These are phyloP conservation scores for Manis javanica DNA, from an alignment of 2,797 vertebrate species.

Conservation along the genomic window DNA sequence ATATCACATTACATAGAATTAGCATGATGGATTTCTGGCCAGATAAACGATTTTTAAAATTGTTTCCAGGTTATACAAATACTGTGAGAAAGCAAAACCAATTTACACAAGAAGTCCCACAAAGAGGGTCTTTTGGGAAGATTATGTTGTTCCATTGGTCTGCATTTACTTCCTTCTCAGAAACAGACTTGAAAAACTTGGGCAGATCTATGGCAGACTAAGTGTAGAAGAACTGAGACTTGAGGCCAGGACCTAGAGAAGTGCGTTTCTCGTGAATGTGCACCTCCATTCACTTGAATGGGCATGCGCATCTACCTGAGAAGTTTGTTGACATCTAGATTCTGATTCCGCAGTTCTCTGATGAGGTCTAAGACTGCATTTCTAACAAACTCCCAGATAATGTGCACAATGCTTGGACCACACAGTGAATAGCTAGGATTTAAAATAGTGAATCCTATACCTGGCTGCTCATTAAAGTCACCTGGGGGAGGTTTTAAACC, in stretches of 20 bases:
- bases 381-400: not conserved
- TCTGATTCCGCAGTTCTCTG: not conserved
- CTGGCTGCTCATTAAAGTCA: not conserved
- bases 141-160: not conserved
- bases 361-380: not conserved
- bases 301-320: not conserved
- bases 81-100: not conserved
- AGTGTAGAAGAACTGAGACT: not conserved
- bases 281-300: not conserved
- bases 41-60: slow-evolving; percentile 32
- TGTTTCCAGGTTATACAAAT: slow-evolving; percentile 56
- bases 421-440: not conserved
- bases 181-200: not conserved
- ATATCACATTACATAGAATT: slow-evolving; percentile 56
- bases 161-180: not conserved
- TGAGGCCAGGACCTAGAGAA: not conserved
- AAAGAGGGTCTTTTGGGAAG: not conserved
- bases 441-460: not conserved
- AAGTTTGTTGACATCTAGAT: not conserved
- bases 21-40: slow-evolving; percentile 55
- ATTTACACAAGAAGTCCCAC: not conserved
- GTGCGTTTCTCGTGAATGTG: not conserved
- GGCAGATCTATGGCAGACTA: not conserved
- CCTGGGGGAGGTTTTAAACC: not conserved
- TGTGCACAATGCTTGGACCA: not conserved